These are phyloP conservation scores for Labeo catla DNA, from an alignment of 2,113 vertebrate genomes.

Conservation along the genomic window DNA sequence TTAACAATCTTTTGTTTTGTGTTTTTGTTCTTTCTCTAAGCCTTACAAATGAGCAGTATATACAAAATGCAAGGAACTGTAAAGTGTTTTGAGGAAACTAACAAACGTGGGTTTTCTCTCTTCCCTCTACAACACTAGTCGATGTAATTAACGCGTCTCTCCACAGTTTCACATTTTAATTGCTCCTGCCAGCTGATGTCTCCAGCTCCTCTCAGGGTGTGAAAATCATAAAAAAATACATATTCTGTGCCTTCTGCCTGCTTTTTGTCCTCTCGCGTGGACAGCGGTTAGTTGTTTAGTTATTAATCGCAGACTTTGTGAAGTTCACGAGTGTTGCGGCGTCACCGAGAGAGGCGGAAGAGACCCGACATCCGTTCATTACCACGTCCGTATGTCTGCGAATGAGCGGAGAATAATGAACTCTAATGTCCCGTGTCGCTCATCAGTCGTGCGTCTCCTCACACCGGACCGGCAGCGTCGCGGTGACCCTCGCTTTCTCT, in stretches of 20 bases:
- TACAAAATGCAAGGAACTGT: not conserved
- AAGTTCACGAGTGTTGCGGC: conserved; percentile 22
- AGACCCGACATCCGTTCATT: not conserved
- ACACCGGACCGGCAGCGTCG: not conserved
- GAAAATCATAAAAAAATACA: conserved; percentile 46
- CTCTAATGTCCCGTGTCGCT: not conserved
- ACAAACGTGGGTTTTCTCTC: not conserved
- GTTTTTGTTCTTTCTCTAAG: not conserved
- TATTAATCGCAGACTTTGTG: conserved; percentile 31
- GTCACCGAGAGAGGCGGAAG: not conserved
- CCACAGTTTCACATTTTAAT: conserved; percentile 77
- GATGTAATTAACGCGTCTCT: conserved; percentile 58
- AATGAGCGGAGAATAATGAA: conserved; percentile 25
- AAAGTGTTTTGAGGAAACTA: not conserved
- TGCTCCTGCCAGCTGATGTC: conserved; percentile 67
- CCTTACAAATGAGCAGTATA: not conserved
- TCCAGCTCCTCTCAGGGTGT: conserved; percentile 48
- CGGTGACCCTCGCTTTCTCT: conserved; percentile 8
- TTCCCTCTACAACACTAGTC: conserved; percentile 12
- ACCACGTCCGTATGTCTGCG: not conserved
- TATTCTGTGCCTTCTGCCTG: conserved; percentile 19
- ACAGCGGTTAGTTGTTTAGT: conserved; percentile 2
- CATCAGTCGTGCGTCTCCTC: not conserved
- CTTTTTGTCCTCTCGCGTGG: not conserved
- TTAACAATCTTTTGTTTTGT: too few species aligned